A percentile compares a stretch with the other conserved stretches of the same genome.
Evolutionary conservation across 2,113 vertebrate species (phyloP).

Genomic region (Bagarius yarrelli): DNA sequence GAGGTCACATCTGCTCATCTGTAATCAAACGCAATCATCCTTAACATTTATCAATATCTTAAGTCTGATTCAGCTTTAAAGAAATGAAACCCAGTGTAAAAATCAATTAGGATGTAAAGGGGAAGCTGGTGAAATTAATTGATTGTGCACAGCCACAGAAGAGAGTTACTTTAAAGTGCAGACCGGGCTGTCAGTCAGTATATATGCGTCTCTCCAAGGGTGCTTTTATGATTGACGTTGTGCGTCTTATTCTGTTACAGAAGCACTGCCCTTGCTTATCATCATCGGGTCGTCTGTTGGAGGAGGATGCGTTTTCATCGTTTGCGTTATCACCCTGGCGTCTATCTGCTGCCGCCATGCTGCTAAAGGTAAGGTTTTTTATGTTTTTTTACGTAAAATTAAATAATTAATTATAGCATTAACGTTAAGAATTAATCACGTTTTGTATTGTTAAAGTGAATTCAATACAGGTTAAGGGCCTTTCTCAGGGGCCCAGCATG

Average conservation of each 20-base stretch:
- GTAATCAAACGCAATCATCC: conserved; percentile 1
- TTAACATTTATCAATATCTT: conserved; percentile 1
- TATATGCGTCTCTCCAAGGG: neutral
- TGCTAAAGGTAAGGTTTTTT: conserved; percentile 74
- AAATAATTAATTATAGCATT: conserved; percentile 32
- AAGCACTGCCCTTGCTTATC: conserved; percentile 74
- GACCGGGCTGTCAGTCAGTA: neutral
- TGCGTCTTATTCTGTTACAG: conserved; percentile 60
- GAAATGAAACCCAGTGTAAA: neutral
- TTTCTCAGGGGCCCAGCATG: neutral
- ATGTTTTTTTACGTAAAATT: neutral
- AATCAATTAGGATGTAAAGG: conserved; percentile 1
- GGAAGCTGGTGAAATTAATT: neutral
- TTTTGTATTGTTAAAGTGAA: neutral
- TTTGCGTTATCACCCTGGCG: conserved; percentile 73
- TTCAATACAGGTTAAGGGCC: neutral
- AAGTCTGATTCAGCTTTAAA: conserved; percentile 6
- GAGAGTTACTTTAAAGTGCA: neutral
- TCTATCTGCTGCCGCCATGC: conserved; percentile 79
- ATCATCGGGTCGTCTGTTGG: conserved; percentile 75
- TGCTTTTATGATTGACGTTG: conserved; percentile 33
- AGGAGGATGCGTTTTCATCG: conserved; percentile 71
- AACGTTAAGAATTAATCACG: neutral
- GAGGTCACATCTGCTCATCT: neutral
- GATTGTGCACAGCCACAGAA: neutral